Conservation (phyloP, 2,797 vertebrate genomes). For the Acridotheres tristis region DNA sequence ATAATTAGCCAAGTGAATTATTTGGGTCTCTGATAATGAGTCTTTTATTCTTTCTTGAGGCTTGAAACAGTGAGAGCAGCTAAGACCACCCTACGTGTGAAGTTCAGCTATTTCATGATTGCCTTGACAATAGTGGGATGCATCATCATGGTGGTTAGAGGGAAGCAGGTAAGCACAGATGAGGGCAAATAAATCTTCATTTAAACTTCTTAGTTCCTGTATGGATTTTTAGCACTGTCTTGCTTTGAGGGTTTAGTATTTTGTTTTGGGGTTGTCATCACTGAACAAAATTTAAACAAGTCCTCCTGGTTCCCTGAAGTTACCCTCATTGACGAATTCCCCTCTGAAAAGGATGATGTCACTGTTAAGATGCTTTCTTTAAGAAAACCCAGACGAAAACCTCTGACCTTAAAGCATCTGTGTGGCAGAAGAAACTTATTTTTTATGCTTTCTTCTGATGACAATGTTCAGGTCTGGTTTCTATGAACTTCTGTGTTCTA, state of each 20-base stretch:
- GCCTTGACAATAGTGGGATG: slow-evolving; percentile 81
- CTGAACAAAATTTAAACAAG: neutral
- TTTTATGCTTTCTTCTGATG: neutral
- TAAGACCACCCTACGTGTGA: slow-evolving; percentile 86
- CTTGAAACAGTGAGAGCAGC: slow-evolving; percentile 86
- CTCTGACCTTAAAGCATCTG: neutral
- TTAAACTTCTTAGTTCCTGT: neutral
- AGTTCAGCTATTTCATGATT: slow-evolving; percentile 87
- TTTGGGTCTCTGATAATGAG: neutral
- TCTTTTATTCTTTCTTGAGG: slow-evolving; percentile 69
- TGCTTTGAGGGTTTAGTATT: neutral
- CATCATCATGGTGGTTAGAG: slow-evolving; percentile 77
- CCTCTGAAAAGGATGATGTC: neutral
- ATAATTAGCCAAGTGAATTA: neutral
- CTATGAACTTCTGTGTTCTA: neutral
- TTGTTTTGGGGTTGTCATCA: neutral
- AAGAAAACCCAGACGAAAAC: neutral
- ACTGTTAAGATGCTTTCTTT: neutral
- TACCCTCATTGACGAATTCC: neutral
- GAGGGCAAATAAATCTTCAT: neutral
- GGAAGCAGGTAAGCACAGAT: slow-evolving; percentile 85
- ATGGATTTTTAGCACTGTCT: neutral
- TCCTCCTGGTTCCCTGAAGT: neutral
- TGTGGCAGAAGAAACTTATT: neutral
- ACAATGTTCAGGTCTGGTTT: neutral